Base-by-base conservation (phyloP, 1,140 invertebrate species). In the Drosophila sucinea region DNA sequence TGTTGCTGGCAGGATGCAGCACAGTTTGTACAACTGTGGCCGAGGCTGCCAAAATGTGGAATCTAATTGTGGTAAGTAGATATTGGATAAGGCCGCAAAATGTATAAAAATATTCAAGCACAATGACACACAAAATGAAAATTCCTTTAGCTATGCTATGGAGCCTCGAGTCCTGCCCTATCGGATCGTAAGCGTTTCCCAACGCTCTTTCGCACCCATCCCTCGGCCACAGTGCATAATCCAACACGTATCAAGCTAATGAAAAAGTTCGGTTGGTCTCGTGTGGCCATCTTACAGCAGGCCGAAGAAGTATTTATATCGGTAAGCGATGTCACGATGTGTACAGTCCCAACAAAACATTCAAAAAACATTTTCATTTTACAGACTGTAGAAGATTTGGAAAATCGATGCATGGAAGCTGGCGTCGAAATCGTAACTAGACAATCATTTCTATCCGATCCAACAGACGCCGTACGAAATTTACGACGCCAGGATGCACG, bases 11-110 rank as follows among this genome's bases (percentile, higher is more conserved):
- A 3, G 99, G 99, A 57, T 99, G 99, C 92, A 99, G 98, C 77
- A 99, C 98, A 2, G 99, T 99, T n/a, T 99, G 98, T 85, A 99
- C 99, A 6, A 99, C 98, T 51, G 98, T 99, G 1, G 98, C 98
- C 0, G 98, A 99, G 93, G 98, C 98, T 33, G 98, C 99, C 30
- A 99, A 99, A 93, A 99, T 99, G 97, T 99, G 99, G 98, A 99
- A 99, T 93, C 94, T 99, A 44, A 96, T 99, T 89, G 99, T 99
- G 93, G 98, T 99, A 94, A 95, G 96, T 94, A 47, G 35, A 67
- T 89, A 56, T 74, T 74, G 73, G 47, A 60, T 68, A 70, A 64
- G 56, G 38, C 35, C 7, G 44, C 10, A 11, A 10, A 38, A 38
- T 47, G 25, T 27, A 63, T 35, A 3, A 56, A 3, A 56, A 10